Evolutionary conservation across 2,113 vertebrate genomes (phyloP), one percentile per base, ranked within the genome.

Genomic region (Neolamprologus brichardi): DNA sequence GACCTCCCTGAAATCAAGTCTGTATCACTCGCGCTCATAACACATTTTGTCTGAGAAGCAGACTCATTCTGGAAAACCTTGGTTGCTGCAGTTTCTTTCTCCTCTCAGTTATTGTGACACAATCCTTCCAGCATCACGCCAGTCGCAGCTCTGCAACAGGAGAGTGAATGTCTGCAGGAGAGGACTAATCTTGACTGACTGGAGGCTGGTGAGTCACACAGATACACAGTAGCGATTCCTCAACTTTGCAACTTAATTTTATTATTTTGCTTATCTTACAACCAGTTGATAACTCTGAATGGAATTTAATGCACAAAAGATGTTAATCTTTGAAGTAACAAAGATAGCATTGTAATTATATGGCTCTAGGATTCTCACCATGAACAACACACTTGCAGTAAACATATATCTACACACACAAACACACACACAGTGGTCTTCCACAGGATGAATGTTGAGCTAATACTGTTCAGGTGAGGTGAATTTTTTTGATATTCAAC

Each of bases 1-100:
- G 92, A 94, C 51, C 91, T 91, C 92, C 90, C 91, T 91, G 89
- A 91, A 89, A 82, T 94, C 93, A 93, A 90, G 85, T 34, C n/a
- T 39, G n/a, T 58, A 81, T 58, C 44, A 64, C 34, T 79, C 81
- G 58, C 41, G 56, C 49, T 79, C 67, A 67, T 85, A 72, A 83
- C 84, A 80, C 53, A 85, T 84, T 91, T 90, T 84, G 81, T 92
- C 53, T 53, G 51, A 93, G 62, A 58, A 92, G 84, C 62, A 83
- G 67, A 90, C 80, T 83, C 81, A 75, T 75, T 67, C 84, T 77
- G 86, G 51, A 53, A 72, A 81, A 84, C 89, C 86, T 91, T 92
- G 84, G 86, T 70, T 81, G 82, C 81, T 84, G 89, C 70, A 82
- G 82, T 86, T 56, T 41, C 70, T 37, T 78, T 72, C 67, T 79